phyloP scores from a whole-genome alignment of 2,888 invertebrate genomes.

The Priocnemis perturbator region DNA sequence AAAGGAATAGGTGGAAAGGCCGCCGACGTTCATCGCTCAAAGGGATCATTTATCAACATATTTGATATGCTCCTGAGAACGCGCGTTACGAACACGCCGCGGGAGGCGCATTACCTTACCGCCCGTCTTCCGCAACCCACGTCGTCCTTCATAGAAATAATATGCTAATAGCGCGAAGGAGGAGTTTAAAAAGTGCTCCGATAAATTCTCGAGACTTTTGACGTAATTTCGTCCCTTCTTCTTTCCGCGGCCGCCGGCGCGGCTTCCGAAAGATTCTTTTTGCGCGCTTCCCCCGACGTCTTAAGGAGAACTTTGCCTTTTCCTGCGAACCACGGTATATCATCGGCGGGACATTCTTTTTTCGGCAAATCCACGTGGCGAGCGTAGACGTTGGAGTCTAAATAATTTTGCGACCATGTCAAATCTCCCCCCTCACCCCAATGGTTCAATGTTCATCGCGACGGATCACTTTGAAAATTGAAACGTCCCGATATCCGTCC shows the following conservation, averaged over 20 bases:
- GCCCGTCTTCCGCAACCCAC: conserved; percentile 3
- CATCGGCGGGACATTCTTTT: conserved; percentile 42
- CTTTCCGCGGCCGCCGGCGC: conserved; percentile 48
- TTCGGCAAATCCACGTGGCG: background rate
- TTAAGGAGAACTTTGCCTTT: conserved; percentile 51
- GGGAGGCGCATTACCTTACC: conserved; percentile 50
- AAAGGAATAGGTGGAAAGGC: conserved; percentile 62
- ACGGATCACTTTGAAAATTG: conserved; percentile 13
- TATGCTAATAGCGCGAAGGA: conserved; percentile 74
- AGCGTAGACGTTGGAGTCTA: too few relatives aligned
- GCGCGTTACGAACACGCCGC: conserved; percentile 44
- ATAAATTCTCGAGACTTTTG: conserved; percentile 75
- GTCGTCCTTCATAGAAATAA: conserved; percentile 69
- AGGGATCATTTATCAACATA: conserved; percentile 75
- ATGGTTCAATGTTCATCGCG: too few relatives aligned
- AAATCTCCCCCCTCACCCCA: too few relatives aligned
- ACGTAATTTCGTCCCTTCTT: conserved; percentile 71
- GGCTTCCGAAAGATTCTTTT: conserved; percentile 69
- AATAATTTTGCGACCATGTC: too few relatives aligned
- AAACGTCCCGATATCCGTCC: conserved; percentile 16
- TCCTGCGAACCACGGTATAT: conserved; percentile 40
- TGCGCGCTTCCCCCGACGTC: conserved; percentile 57
- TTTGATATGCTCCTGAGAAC: conserved; percentile 70
- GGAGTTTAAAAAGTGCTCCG: conserved; percentile 75
- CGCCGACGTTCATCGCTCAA: conserved; percentile 69